These are phyloP conservation scores for Halcyon malimbica DNA, from an alignment of 2,113 vertebrate genomes.

Conservation along the genomic window DNA sequence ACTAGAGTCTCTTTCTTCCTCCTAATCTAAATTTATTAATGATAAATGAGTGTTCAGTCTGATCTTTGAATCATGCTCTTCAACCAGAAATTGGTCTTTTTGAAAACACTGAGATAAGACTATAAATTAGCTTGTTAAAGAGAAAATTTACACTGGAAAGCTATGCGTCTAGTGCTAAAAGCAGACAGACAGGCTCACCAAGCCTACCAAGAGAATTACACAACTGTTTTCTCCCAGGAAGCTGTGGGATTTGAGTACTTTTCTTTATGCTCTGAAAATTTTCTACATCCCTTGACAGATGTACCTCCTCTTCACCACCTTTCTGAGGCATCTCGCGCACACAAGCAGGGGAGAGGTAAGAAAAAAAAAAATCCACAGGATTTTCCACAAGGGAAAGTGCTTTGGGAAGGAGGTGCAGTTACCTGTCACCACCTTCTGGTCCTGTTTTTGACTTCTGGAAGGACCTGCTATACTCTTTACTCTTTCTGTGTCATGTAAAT, in stretches of 20 bases:
- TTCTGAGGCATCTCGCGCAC: neutral
- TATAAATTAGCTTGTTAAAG: slow-evolving; percentile 6
- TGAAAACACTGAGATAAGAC: slow-evolving; percentile 5
- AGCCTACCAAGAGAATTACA: slow-evolving; percentile 31
- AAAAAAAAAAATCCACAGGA: slow-evolving; percentile 1
- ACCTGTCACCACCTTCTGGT: neutral
- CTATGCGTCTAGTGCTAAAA: neutral
- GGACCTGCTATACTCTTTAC: neutral
- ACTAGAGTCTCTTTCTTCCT: neutral
- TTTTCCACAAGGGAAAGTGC: neutral
- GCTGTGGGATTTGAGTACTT: neutral
- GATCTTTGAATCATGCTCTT: neutral
- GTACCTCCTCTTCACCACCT: neutral
- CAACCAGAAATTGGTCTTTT: neutral
- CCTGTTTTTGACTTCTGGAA: neutral
- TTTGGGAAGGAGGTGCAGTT: neutral
- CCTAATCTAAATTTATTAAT: slow-evolving; percentile 10
- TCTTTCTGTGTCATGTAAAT: slow-evolving; percentile 34
- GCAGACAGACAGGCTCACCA: neutral
- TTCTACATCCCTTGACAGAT: neutral
- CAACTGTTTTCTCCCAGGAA: neutral
- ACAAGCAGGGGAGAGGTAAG: neutral
- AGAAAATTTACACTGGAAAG: neutral
- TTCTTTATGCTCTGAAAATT: slow-evolving; percentile 47
- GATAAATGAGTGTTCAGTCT: neutral